Evolutionary conservation across 2,113 vertebrate genomes (phyloP), one percentile per base, ranked within the genome.

Genomic region (Cygnus buccinator): DNA sequence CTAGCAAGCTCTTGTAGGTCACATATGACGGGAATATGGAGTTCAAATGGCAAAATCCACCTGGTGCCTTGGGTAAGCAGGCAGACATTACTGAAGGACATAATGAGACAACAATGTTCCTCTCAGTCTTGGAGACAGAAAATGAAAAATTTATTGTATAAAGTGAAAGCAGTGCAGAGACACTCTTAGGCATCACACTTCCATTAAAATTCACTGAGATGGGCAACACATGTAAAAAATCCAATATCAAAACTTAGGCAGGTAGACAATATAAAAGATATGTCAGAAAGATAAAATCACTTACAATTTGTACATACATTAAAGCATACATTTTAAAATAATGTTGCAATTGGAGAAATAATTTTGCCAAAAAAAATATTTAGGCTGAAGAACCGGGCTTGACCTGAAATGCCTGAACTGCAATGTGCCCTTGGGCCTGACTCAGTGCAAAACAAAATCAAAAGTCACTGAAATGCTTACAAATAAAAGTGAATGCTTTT

Each of bases 401-500:
- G 67, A 63, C n/a, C 5, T 84, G 82, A 88, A 35, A 35, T 15
- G 70, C 16, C 16, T 70, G 50, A 91, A 84, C 25, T 74, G 37
- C 11, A 62, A 67, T 6, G 2, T 48, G 31, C 28, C 46, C 25
- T 74, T 25, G 80, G 67, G 71, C 83, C 86, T 77, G 54, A 70
- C 26, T 90, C 75, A 43, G 44, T 74, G 50, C 55, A 52, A 85
- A 87, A 52, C 0, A 0, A 93, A 94, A 87, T 93, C 8, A 84
- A 6, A 33, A 97, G 84, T 25, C 61, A 87, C n/a, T 84, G 74
- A 90, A 76, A 73, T 57, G 89, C 89, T 88, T 68, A 90, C 90
- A 85, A 87, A 52, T 59, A 61, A 72, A 88, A 87, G 31, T 39
- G n/a, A 85, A 39, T 95, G 29, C 22, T 90, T 95, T 95, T 21